These are phyloP conservation scores for Eubasilissa regina DNA, from an alignment of 1,140 invertebrate genomes.

Conservation along the genomic window DNA sequence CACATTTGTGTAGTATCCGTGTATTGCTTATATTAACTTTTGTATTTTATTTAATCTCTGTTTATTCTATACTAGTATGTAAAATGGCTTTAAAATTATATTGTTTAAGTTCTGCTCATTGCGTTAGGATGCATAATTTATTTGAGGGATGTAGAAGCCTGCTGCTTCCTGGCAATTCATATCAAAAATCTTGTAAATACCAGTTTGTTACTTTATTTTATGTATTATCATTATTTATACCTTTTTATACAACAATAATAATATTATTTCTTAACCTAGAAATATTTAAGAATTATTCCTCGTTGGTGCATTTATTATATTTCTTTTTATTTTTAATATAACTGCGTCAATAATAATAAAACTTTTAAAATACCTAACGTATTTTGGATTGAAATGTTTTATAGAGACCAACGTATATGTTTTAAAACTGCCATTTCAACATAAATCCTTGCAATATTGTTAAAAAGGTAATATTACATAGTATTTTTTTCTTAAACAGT, in stretches of 20 bases:
- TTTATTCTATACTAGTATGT: slow-evolving; percentile 12
- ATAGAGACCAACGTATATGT: slow-evolving; percentile 6
- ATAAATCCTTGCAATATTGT: neutral
- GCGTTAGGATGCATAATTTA: slow-evolving; percentile 22
- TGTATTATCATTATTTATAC: slow-evolving; percentile 7
- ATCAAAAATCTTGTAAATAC: neutral
- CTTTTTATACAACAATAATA: too few species aligned
- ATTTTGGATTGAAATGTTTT: neutral
- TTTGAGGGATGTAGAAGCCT: slow-evolving; percentile 17
- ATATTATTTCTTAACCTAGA: too few species aligned
- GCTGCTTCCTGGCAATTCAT: slow-evolving; percentile 14
- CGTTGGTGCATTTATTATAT: too few species aligned
- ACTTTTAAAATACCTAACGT: neutral
- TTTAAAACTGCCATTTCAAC: slow-evolving; percentile 21
- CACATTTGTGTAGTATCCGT: neutral
- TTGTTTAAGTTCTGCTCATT: slow-evolving; percentile 30
- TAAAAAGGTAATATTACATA: neutral
- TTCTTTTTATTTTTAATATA: too few species aligned
- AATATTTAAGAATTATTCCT: too few species aligned
- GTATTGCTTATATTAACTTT: neutral
- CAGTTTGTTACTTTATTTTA: neutral
- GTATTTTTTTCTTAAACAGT: slow-evolving; percentile 8
- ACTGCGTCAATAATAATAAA: neutral
- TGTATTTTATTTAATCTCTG: too few species aligned
- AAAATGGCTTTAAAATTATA: slow-evolving; percentile 39